Percentiles rank a stretch among this genome's conserved stretches.
Conservation (phyloP, 2,113 vertebrate species). For the Halcyon senegalensis region DNA sequence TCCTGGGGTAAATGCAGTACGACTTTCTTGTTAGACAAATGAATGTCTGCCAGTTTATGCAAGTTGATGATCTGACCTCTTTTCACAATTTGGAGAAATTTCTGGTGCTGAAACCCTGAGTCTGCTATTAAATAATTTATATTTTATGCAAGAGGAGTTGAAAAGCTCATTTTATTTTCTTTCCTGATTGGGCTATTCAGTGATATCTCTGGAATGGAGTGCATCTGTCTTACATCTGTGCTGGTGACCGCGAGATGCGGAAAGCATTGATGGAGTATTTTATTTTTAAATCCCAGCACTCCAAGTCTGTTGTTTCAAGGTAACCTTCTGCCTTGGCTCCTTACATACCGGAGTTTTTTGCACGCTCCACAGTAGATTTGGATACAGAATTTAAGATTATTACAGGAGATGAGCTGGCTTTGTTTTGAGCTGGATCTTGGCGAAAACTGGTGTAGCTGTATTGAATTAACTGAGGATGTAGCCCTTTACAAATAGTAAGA, state of each 20-base stretch:
- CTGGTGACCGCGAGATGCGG: background rate
- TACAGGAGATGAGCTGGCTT: background rate
- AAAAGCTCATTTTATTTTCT: constrained; percentile 40
- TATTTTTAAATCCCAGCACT: constrained; percentile 66
- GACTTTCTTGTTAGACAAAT: background rate
- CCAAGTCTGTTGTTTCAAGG: constrained; percentile 49
- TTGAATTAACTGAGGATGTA: background rate
- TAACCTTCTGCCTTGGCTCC: constrained; percentile 56
- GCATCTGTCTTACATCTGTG: constrained; percentile 53
- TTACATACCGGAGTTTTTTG: background rate
- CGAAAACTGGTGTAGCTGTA: background rate
- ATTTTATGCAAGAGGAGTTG: constrained; percentile 49
- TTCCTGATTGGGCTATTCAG: constrained; percentile 71
- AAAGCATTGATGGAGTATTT: constrained; percentile 61
- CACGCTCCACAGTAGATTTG: background rate
- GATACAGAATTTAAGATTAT: background rate
- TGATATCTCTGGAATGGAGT: constrained; percentile 15
- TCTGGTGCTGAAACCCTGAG: constrained; percentile 1
- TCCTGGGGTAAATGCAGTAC: background rate
- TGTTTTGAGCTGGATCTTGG: background rate
- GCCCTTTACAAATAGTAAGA: background rate
- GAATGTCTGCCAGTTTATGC: background rate
- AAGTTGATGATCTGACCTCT: background rate
- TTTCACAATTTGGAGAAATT: background rate
- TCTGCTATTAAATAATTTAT: constrained; percentile 50